Percentiles rank a stretch among this genome's conserved stretches.
phyloP scores from a whole-genome alignment of 2,113 vertebrate genomes.

The Catharus fuscescens region DNA sequence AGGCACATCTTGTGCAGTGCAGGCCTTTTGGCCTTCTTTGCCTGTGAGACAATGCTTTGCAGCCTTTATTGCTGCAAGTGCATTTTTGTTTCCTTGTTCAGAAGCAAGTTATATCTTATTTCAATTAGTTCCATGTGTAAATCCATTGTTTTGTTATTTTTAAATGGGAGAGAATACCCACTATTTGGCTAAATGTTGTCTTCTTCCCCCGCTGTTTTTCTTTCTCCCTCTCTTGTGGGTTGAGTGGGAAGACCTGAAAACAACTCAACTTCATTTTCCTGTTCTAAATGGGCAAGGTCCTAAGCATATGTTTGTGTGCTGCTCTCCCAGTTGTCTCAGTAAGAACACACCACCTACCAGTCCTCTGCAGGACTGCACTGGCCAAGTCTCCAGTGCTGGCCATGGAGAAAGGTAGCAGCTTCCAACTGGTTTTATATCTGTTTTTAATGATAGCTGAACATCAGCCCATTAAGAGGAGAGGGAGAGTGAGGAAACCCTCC shows the following conservation, averaged over 20 bases:
- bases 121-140: not conserved
- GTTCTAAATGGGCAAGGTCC: not conserved
- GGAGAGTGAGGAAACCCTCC: not conserved
- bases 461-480: not conserved
- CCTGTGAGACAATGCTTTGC: not conserved
- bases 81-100: not conserved
- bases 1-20: not conserved
- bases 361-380: not conserved
- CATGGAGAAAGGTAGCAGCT: not conserved
- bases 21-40: not conserved
- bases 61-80: not conserved
- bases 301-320: not conserved
- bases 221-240: not conserved
- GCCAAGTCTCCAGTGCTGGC: not conserved
- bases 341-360: not conserved
- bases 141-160: not conserved
- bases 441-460: not conserved
- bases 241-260: not conserved
- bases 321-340: not conserved
- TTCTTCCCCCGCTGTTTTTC: not conserved
- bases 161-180: not conserved
- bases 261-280: not conserved
- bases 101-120: not conserved
- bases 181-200: not conserved
- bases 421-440: not conserved